These are phyloP conservation scores for Urophycis tenuis DNA, from an alignment of 2,797 vertebrate genomes.

Conservation along the genomic window DNA sequence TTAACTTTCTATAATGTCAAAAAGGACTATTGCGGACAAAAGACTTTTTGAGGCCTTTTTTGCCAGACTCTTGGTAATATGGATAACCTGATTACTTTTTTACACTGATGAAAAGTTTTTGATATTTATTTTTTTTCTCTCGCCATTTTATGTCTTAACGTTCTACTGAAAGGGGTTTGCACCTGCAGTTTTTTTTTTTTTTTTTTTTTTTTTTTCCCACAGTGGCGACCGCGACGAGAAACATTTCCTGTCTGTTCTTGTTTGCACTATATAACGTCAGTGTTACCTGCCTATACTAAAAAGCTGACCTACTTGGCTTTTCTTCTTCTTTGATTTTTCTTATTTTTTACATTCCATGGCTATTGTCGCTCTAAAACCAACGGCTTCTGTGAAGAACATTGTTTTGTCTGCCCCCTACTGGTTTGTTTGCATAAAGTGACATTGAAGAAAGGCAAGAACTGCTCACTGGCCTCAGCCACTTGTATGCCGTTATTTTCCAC, in stretches of 20 bases:
- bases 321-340: conserved; percentile 64
- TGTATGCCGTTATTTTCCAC: conserved; percentile 22
- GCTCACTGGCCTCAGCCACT: conserved; percentile 20
- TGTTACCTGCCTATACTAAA: conserved; percentile 94
- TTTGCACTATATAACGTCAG: conserved; percentile 98
- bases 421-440: conserved; percentile 25
- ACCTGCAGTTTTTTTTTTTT: conserved; percentile 80
- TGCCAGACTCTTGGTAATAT: conserved; percentile 98
- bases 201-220: conserved; percentile 69
- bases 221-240: conserved; percentile 74
- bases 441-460: conserved; percentile 21
- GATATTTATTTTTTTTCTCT: conserved; percentile 99
- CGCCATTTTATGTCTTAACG: conserved; percentile 98
- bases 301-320: conserved; percentile 70
- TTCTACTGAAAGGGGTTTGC: conserved; percentile 96
- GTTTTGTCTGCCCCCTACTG: conserved; percentile 29
- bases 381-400: conserved; percentile 45
- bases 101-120: conserved; percentile 99
- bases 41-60: conserved; percentile 99
- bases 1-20: conserved; percentile 85
- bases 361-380: conserved; percentile 34
- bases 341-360: conserved; percentile 52
- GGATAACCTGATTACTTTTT: conserved; percentile 97
- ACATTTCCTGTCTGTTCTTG: conserved; percentile 79
- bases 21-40: conserved; percentile 77